phyloP scores from a whole-genome alignment of 2,888 invertebrate genomes.

The Caenorhabditis panamensis region DNA sequence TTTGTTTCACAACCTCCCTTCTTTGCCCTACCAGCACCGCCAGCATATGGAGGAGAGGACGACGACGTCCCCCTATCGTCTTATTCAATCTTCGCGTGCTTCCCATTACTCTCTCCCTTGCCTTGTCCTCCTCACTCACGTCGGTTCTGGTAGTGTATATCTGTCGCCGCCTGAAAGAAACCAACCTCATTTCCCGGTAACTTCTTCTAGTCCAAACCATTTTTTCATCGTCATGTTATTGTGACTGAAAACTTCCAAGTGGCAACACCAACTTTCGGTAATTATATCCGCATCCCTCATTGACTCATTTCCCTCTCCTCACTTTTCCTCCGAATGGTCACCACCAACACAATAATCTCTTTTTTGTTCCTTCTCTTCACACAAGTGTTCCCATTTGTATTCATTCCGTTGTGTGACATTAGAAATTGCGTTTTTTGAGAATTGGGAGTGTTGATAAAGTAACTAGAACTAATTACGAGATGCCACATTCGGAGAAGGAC shows the following conservation, averaged over 20 bases:
- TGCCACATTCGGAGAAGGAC: constrained; percentile 6
- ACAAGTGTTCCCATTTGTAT: constrained; percentile 2
- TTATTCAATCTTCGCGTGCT: constrained; percentile 60
- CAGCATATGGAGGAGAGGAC: constrained; percentile 43
- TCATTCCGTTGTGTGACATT: constrained; percentile 7
- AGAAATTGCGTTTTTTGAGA: neutral
- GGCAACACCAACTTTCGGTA: constrained; percentile 50
- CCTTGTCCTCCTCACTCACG: constrained; percentile 36
- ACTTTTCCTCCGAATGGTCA: constrained; percentile 15
- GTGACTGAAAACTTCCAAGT: neutral
- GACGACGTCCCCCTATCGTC: constrained; percentile 53
- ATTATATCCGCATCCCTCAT: constrained; percentile 54
- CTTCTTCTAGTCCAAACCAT: neutral
- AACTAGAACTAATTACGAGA: constrained; percentile 39
- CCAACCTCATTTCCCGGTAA: neutral
- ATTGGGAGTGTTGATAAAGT: constrained; percentile 4
- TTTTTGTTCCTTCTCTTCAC: neutral
- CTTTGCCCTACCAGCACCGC: constrained; percentile 37
- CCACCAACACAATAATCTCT: neutral
- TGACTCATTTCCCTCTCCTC: constrained; percentile 29
- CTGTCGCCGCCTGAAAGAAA: constrained; percentile 13
- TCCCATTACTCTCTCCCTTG: constrained; percentile 54
- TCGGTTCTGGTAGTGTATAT: constrained; percentile 29
- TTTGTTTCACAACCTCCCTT: constrained; percentile 57
- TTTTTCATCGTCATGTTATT: constrained; percentile 31